These are phyloP conservation scores for Zenarchopterus dispar DNA, from an alignment of 2,797 vertebrate species.

Conservation along the genomic window DNA sequence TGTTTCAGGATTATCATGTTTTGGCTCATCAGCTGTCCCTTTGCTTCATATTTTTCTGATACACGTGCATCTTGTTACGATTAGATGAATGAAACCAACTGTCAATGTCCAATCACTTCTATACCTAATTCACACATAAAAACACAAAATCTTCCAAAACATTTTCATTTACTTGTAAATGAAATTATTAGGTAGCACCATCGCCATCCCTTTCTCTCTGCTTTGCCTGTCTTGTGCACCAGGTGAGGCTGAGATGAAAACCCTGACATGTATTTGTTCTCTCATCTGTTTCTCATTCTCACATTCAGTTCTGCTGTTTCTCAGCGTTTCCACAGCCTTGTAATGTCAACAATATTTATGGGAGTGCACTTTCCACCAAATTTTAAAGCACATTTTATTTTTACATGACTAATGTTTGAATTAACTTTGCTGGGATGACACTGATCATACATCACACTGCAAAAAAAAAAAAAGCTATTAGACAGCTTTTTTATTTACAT, in stretches of 20 bases:
- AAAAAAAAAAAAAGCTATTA: slow-evolving; percentile 18
- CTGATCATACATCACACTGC: slow-evolving; percentile 16
- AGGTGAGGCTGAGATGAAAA: slow-evolving; percentile 48
- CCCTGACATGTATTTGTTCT: neutral
- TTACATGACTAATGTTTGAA: slow-evolving; percentile 62
- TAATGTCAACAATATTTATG: slow-evolving; percentile 71
- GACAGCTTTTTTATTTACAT: neutral
- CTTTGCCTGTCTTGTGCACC: slow-evolving; percentile 14
- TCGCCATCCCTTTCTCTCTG: slow-evolving; percentile 1
- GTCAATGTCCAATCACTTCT: too few relatives aligned
- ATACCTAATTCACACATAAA: too few relatives aligned
- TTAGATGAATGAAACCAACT: too few relatives aligned
- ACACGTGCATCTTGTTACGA: too few relatives aligned
- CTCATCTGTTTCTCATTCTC: slow-evolving; percentile 71
- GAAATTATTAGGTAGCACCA: neutral
- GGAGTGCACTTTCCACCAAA: slow-evolving; percentile 28
- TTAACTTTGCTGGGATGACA: slow-evolving; percentile 47
- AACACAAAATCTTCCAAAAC: too few relatives aligned
- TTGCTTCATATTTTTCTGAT: too few relatives aligned
- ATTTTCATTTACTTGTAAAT: too few relatives aligned
- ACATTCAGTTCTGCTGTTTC: slow-evolving; percentile 31
- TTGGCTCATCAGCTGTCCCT: too few relatives aligned
- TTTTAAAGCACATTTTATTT: slow-evolving; percentile 50
- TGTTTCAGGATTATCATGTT: too few relatives aligned
- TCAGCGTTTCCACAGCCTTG: slow-evolving; percentile 48